Base-by-base conservation (phyloP, 2,888 invertebrate species). In the Amaurobius ferox region DNA sequence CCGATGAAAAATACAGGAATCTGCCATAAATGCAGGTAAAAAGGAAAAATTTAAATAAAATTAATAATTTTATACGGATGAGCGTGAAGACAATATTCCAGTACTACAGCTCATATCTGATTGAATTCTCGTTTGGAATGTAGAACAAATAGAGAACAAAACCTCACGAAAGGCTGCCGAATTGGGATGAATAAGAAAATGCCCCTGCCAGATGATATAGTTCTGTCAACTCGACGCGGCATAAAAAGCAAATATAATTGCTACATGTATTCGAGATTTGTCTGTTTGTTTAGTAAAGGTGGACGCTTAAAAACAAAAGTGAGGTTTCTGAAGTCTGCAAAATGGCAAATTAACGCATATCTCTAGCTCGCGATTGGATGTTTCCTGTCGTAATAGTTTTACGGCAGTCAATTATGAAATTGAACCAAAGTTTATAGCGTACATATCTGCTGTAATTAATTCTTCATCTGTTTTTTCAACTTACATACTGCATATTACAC, bases 31-130 rank as follows among this genome's bases (percentile, higher is more conserved):
- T 28, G 55, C 83, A 85, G 83, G 83, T 85, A 77, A 55, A 71
- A 85, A 77, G 72, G 72, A 70, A 77, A 72, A 77, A n/a, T n/a
- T n/a, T 85, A 77, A 85, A 72, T 77, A 23, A 55, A 35, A 11
- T 16, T 68, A 30, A 16, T 23, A 28, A 28, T 6, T 40, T 40
- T n/a, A 16, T 28, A 26, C 16, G 16, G 39, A 66, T n/a, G 19
- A 66, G 5, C 29, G 13, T 13, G 30, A 64, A n/a, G 61, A 61
- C 0, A n/a, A 64, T 1, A 13, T 64, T 28, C 1, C 64, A 13
- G 6, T 13, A 6, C 1, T n/a, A 13, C 1, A 30, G 29, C 16
- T 7, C 0, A 76, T 62, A 76, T 76, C 76, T 44, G 76, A 64
- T 64, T 76, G 70, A 81, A 81, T 70, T 70, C 71, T 62, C 32